These are phyloP conservation scores for Phylloscopus collybita DNA, from an alignment of 2,797 vertebrate genomes.

Conservation along the genomic window DNA sequence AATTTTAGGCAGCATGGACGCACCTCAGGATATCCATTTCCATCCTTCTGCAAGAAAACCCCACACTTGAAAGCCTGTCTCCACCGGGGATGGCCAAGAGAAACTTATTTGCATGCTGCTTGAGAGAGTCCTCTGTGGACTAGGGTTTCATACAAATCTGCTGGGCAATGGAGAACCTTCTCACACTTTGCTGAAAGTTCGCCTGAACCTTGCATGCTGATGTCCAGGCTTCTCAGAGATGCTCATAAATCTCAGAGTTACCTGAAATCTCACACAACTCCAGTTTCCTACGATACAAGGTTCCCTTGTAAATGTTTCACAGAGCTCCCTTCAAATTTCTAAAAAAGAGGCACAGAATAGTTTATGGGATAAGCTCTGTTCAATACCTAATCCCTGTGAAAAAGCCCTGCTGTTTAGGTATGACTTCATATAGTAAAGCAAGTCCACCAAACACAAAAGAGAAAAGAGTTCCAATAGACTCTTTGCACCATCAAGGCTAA, in stretches of 20 bases:
- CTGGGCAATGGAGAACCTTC: not conserved
- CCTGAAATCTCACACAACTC: not conserved
- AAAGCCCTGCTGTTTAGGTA: not conserved
- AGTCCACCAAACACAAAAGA: not conserved
- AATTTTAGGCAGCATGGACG: not conserved
- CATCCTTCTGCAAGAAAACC: not conserved
- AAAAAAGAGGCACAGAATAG: conserved; percentile 17
- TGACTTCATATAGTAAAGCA: not conserved
- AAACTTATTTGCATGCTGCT: not conserved
- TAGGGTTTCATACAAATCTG: not conserved
- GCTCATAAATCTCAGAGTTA: not conserved
- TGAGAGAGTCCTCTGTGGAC: not conserved
- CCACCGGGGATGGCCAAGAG: accelerated
- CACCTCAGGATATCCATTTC: not conserved
- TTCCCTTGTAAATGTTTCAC: conserved; percentile 17
- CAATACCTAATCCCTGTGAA: not conserved
- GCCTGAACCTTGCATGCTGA: not conserved
- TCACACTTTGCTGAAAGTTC: not conserved
- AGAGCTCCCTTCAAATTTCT: conserved; percentile 3
- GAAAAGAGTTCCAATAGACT: not conserved
- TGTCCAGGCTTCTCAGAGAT: not conserved
- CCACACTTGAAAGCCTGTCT: not conserved
- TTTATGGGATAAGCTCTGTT: not conserved
- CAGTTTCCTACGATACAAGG: not conserved
- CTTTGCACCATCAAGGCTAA: not conserved